These are phyloP conservation scores for Epistrophe eligans DNA, from an alignment of 2,888 invertebrate genomes.

Conservation along the genomic window DNA sequence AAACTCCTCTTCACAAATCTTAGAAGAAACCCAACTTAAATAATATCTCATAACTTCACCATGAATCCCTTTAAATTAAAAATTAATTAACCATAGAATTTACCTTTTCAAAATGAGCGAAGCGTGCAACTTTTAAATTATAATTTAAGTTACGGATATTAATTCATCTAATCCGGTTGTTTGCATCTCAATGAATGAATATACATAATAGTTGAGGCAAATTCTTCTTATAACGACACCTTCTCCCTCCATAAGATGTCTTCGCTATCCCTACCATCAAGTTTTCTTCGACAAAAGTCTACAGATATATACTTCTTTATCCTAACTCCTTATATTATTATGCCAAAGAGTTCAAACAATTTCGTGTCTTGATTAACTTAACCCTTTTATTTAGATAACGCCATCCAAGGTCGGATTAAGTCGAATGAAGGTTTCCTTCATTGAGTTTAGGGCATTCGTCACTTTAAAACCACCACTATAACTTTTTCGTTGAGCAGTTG, in stretches of 20 bases:
- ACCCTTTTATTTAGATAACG: conserved; percentile 43
- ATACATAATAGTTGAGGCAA: not conserved
- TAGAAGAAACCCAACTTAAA: not conserved
- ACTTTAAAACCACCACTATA: not conserved
- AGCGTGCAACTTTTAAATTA: conserved; percentile 30
- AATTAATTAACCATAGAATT: conserved; percentile 29
- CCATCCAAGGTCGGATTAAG: conserved; percentile 9
- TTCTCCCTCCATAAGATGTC: not conserved
- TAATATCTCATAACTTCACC: not conserved
- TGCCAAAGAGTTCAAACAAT: not conserved
- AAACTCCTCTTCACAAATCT: not conserved
- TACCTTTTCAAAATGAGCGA: conserved; percentile 11
- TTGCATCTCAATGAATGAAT: conserved; percentile 19
- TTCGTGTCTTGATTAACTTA: conserved; percentile 39
- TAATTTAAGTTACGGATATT: conserved; percentile 32
- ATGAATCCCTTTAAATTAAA: conserved; percentile 9
- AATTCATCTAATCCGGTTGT: conserved; percentile 27
- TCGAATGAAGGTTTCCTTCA: too few relatives aligned
- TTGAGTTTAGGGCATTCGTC: not conserved
- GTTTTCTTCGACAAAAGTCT: not conserved
- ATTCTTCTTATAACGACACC: not conserved
- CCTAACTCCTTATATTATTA: not conserved
- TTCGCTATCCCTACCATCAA: not conserved
- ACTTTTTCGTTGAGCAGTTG: not conserved
- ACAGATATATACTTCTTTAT: not conserved